Evolutionary conservation across 2,113 vertebrate species (phyloP), one percentile per base, ranked within the genome.

Genomic region (Microtus ochrogaster): DNA sequence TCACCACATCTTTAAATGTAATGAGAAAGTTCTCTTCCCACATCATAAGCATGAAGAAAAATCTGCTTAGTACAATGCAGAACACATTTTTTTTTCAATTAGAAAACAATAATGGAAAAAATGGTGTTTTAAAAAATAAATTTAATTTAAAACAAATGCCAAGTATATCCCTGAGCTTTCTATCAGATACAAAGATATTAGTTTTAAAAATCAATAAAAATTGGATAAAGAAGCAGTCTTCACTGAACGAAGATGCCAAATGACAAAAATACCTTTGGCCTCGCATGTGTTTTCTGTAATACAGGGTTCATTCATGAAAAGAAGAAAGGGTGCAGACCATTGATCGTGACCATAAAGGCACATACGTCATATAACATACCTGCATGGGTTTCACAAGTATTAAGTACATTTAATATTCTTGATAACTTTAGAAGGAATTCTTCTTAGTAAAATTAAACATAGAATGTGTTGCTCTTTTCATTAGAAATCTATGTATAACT

Each of bases 391-490:
- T 87, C 39, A 44, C 24, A 81, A 94, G 26, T 65, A 81, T 88
- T 78, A 96, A 92, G 84, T 90, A 77, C 47, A 89, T 24, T 77
- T 89, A 72, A 47, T 55, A 77, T 76, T 73, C 70, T 79, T 92
- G 49, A 19, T 47, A 82, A 77, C 85, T 94, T 11, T 61, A 83
- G 72, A 78, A 76, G 36, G 66, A 86, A 41, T 63, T 89, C 55
- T 77, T 52, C 28, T 55, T 55, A 77, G 82, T 36, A 82, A 92
- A 88, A 94, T 72, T 44, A 91, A 95, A 95, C 63, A 72, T 21
- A 92, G 83, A 76, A 47, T 95, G 41, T 76, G 21, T 88, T 90
- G 41, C 85, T 61, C 81, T 96, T 95, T 90, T 22, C 79, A 44
- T 88, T 92, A 61, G 55, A 90, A 91, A 91, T 91, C 49, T 81